phyloP scores from a whole-genome alignment of 1,140 invertebrate genomes.

The roundworm (Caenorhabditis elegans) region DNA sequence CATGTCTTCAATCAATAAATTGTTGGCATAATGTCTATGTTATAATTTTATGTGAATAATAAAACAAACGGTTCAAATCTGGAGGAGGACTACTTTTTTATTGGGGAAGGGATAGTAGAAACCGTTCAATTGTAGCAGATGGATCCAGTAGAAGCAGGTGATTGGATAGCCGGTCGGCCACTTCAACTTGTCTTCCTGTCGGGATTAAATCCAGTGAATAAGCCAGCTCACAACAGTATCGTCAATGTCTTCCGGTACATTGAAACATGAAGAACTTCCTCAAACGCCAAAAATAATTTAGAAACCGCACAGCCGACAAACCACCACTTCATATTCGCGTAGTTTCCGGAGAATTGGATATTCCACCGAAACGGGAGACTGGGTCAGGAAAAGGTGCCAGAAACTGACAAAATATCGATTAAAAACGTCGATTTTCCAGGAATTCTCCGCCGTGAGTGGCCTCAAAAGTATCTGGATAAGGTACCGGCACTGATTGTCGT shows the following conservation, averaged over 20 bases:
- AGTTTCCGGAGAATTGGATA: slow-evolving; percentile 61
- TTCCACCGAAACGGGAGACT: slow-evolving; percentile 29
- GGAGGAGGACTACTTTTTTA: not conserved
- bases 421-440: slow-evolving; percentile 72
- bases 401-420: too few relatives aligned
- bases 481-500: slow-evolving; percentile 88
- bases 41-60: not conserved
- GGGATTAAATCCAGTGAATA: slow-evolving; percentile 68
- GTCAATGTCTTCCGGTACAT: not conserved
- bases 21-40: slow-evolving; percentile 15
- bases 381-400: slow-evolving; percentile 71
- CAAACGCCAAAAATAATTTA: not conserved
- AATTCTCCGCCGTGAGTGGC: slow-evolving; percentile 91
- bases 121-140: not conserved
- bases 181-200: slow-evolving; percentile 69
- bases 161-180: slow-evolving; percentile 67
- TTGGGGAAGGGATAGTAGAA: not conserved
- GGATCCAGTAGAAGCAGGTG: slow-evolving; percentile 64
- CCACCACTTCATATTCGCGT: slow-evolving; percentile 68
- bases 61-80: not conserved
- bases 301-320: slow-evolving; percentile 66
- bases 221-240: slow-evolving; percentile 57
- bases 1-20: not conserved
- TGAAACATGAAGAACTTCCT: not conserved
- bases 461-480: slow-evolving; percentile 85